phyloP scores from a whole-genome alignment of 2,797 vertebrate species.

The Oreochromis grahami region DNA sequence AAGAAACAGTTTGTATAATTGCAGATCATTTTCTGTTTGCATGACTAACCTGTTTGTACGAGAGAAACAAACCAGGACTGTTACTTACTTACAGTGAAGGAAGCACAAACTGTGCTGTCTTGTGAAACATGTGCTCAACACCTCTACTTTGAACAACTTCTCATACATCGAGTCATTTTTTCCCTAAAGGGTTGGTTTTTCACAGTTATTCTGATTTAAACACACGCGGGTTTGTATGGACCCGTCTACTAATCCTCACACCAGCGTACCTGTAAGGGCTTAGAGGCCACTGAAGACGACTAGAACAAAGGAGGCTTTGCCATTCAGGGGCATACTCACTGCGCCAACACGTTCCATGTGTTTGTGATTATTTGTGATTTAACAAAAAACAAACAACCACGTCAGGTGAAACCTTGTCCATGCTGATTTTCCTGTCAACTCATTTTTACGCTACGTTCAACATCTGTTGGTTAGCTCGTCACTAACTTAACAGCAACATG shows the following conservation, averaged over 20 bases:
- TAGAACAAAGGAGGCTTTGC: background rate
- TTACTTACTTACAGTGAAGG: background rate
- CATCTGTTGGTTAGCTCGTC: background rate
- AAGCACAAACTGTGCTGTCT: background rate
- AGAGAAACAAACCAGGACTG: background rate
- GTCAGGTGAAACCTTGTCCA: background rate
- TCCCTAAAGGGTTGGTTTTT: background rate
- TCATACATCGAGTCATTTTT: background rate
- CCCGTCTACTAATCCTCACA: background rate
- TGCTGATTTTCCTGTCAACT: background rate
- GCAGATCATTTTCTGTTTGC: background rate
- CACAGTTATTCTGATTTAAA: background rate
- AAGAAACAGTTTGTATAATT: background rate
- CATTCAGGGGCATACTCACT: background rate
- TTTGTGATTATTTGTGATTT: background rate
- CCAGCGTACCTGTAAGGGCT: background rate
- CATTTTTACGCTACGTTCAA: background rate
- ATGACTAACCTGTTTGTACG: background rate
- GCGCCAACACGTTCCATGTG: background rate
- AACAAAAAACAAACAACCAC: background rate
- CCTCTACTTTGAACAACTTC: background rate
- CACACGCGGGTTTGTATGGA: background rate
- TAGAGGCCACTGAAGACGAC: accelerated
- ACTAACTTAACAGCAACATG: background rate
- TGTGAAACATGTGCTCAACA: background rate